Conservation (phyloP, 1,140 invertebrate genomes). For the Caerostris extrusa region DNA sequence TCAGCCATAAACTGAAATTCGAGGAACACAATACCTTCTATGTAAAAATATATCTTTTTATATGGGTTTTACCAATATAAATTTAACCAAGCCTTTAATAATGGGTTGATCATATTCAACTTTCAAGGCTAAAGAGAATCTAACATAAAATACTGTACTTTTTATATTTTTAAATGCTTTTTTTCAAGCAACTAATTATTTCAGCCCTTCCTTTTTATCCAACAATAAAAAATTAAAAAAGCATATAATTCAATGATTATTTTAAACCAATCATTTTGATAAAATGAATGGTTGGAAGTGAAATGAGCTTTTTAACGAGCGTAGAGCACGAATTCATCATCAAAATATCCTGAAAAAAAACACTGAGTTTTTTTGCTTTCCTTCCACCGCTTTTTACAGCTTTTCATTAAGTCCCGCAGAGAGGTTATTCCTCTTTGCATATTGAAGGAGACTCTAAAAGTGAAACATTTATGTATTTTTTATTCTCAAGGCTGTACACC, state of each 20-base stretch:
- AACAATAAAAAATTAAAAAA: conserved; percentile 23
- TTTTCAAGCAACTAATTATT: conserved; percentile 22
- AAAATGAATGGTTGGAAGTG: conserved; percentile 39
- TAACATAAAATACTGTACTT: not conserved
- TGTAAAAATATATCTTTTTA: not conserved
- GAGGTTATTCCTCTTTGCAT: conserved; percentile 74
- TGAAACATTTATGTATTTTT: conserved; percentile 66
- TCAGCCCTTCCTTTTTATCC: conserved; percentile 34
- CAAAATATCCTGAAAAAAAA: conserved; percentile 28
- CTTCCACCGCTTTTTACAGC: conserved; percentile 27
- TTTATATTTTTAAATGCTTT: not conserved
- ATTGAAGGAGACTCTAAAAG: conserved; percentile 59
- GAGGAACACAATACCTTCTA: not conserved
- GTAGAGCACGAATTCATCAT: conserved; percentile 35
- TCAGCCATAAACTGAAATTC: no score
- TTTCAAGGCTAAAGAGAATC: conserved; percentile 11
- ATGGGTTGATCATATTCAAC: conserved; percentile 22
- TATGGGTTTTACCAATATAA: not conserved
- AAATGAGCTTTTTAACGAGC: conserved; percentile 39
- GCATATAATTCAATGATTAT: conserved; percentile 43
- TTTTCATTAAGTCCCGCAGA: conserved; percentile 70
- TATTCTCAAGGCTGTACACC: conserved; percentile 44
- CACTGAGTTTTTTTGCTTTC: not conserved
- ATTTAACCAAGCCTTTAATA: not conserved
- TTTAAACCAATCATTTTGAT: conserved; percentile 43